Conservation (phyloP, 2,113 vertebrate genomes). For the Phaetusa simplex region DNA sequence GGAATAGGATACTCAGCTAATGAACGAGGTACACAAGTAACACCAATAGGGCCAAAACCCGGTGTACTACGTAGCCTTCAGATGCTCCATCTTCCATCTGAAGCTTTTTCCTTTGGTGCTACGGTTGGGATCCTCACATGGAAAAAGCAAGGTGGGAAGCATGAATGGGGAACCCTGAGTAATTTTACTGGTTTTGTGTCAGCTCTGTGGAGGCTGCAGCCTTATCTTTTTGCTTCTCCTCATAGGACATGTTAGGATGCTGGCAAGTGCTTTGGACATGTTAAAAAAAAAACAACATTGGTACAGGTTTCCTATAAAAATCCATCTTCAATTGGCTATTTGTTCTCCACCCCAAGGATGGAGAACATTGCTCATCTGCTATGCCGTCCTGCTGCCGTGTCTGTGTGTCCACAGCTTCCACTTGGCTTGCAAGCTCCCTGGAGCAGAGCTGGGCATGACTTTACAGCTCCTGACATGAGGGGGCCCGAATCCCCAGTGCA, state of each 20-base stretch:
- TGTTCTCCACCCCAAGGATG: background rate
- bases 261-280: background rate
- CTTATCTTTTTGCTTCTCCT: background rate
- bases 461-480: background rate
- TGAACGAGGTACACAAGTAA: background rate
- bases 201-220: background rate
- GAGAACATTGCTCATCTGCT: background rate
- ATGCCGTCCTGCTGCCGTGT: background rate
- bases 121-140: background rate
- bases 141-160: background rate
- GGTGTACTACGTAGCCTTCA: background rate
- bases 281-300: background rate
- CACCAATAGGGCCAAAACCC: background rate
- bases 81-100: background rate
- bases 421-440: background rate
- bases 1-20: background rate
- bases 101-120: background rate
- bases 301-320: background rate
- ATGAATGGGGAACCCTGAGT: background rate
- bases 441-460: background rate
- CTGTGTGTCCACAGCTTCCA: background rate
- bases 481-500: background rate
- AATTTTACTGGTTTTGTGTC: background rate
- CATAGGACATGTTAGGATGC: background rate
- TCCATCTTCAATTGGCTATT: background rate